Conservation (phyloP, 2,797 vertebrate genomes). For the Phoxinus dragarum region DNA sequence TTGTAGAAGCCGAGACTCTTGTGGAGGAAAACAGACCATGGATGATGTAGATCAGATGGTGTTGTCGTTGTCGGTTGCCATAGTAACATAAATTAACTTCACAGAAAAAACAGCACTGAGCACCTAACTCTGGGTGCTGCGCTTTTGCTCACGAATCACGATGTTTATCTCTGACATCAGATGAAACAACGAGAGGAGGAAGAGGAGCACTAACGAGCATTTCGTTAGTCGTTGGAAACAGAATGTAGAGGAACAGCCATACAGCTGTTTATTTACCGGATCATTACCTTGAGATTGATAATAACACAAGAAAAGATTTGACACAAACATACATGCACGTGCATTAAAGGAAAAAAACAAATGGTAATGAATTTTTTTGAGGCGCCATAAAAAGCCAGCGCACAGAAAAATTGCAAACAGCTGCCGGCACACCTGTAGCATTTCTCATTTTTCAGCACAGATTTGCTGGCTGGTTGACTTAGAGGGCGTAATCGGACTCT, state of each 20-base stretch:
- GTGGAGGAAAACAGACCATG: not conserved
- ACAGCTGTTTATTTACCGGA: conserved; percentile 71
- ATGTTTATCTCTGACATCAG: not conserved
- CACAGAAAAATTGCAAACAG: conserved; percentile 75
- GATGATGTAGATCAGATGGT: conserved; percentile 2
- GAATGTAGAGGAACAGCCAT: conserved; percentile 71
- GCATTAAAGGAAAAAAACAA: conserved; percentile 55
- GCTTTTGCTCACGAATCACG: not conserved
- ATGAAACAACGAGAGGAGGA: conserved; percentile 6
- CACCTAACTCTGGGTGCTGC: not conserved
- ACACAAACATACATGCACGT: conserved; percentile 30
- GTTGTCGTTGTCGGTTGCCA: conserved; percentile 1
- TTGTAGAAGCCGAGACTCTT: not conserved
- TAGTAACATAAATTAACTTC: conserved; percentile 8
- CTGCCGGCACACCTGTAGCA: conserved; percentile 76
- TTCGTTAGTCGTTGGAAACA: conserved; percentile 20
- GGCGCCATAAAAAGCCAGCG: conserved; percentile 53
- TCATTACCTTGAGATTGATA: conserved; percentile 79
- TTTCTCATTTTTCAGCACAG: conserved; percentile 57
- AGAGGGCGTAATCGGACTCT: conserved; percentile 48
- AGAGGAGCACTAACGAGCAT: not conserved
- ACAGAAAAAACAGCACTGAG: not conserved
- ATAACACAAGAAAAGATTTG: conserved; percentile 66
- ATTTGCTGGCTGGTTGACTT: conserved; percentile 62
- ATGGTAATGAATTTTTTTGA: conserved; percentile 65